These are phyloP conservation scores for Galeruca laticollis DNA, from an alignment of 2,888 invertebrate genomes.

Conservation along the genomic window DNA sequence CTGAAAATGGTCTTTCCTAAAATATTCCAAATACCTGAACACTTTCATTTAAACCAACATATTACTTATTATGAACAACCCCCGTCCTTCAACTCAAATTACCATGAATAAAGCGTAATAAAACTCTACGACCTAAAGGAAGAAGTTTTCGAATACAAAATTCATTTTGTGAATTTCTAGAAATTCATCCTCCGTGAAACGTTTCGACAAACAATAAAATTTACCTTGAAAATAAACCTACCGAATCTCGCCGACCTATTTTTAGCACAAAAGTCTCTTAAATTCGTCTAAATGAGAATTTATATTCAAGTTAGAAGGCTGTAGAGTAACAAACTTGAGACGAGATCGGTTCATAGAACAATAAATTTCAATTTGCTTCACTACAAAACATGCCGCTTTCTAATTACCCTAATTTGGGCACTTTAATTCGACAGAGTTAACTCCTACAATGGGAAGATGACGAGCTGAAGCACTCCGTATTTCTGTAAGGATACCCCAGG, in stretches of 20 bases:
- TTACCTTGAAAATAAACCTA: slow-evolving; percentile 19
- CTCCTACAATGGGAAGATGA: slow-evolving; percentile 47
- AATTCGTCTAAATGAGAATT: slow-evolving; percentile 24
- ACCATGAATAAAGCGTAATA: neutral
- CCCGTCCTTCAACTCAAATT: neutral
- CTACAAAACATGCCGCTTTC: slow-evolving; percentile 51
- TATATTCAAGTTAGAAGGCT: slow-evolving; percentile 12
- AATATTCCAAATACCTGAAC: too few species aligned
- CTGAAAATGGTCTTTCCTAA: too few species aligned
- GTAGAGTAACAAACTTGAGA: slow-evolving; percentile 23
- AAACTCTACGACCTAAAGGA: neutral
- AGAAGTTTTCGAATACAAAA: neutral
- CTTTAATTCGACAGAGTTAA: slow-evolving; percentile 44
- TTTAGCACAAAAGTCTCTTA: slow-evolving; percentile 14
- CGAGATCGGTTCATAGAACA: slow-evolving; percentile 41
- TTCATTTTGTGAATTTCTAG: neutral
- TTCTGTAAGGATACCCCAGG: slow-evolving; percentile 20
- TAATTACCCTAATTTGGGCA: slow-evolving; percentile 53
- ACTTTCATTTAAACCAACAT: neutral
- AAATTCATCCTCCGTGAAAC: neutral
- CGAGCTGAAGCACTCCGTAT: slow-evolving; percentile 26
- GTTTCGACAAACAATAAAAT: slow-evolving; percentile 10
- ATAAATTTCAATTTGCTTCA: slow-evolving; percentile 53
- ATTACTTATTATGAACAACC: neutral
- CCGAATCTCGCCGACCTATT: slow-evolving; percentile 10